A percentile compares a stretch with the other conserved stretches of the same genome.
Conservation (phyloP, 2,888 invertebrate genomes). For the Zygothrica quintamaculata region DNA sequence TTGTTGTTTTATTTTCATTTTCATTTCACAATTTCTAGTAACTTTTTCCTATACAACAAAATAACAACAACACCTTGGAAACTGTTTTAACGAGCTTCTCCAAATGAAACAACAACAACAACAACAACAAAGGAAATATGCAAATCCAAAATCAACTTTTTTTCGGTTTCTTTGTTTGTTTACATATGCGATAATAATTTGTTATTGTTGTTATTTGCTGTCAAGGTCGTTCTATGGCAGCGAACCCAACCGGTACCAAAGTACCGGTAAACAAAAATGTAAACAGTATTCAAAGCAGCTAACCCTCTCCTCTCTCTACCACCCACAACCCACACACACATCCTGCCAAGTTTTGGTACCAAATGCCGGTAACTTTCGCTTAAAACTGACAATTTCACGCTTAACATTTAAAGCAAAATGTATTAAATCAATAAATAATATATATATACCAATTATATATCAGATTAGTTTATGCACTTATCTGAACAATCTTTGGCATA, state of each 20-base stretch:
- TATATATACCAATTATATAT: too few relatives aligned
- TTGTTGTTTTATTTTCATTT: slow-evolving; percentile 16
- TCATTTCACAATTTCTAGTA: slow-evolving; percentile 5
- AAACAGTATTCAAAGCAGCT: slow-evolving; percentile 12
- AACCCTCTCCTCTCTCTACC: too few relatives aligned
- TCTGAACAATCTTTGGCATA: too few relatives aligned
- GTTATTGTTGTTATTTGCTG: slow-evolving; percentile 48
- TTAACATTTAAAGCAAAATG: neutral
- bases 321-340: neutral
- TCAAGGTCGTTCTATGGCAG: slow-evolving; percentile 65
- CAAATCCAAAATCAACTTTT: slow-evolving; percentile 67
- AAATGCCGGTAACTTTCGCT: neutral
- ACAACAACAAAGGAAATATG: slow-evolving; percentile 53
- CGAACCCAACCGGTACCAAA: slow-evolving; percentile 10
- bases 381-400: neutral
- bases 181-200: slow-evolving; percentile 50
- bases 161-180: slow-evolving; percentile 41
- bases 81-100: too few relatives aligned
- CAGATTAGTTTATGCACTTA: too few relatives aligned
- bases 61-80: slow-evolving; percentile 11
- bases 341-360: neutral
- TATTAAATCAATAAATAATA: too few relatives aligned
- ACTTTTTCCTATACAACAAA: too few relatives aligned
- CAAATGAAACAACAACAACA: neutral
- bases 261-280: slow-evolving; percentile 4